Percentiles rank a stretch among this genome's conserved stretches.
Evolutionary conservation across 2,113 vertebrate genomes (phyloP).

Genomic region (Castor canadensis): DNA sequence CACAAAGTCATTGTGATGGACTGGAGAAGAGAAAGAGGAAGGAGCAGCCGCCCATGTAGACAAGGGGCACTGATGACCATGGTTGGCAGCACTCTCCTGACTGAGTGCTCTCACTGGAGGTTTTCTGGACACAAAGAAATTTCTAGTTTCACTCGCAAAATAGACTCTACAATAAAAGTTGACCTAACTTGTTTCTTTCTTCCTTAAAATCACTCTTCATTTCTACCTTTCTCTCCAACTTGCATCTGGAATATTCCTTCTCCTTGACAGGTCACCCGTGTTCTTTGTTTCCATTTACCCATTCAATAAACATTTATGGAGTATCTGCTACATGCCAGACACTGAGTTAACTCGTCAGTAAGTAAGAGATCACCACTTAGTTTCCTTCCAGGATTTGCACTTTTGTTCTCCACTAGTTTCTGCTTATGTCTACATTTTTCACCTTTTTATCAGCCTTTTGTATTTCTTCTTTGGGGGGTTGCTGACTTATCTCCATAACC

Average conservation of each 20-base stretch:
- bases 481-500: neutral
- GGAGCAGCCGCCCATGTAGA: neutral
- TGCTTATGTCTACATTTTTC: neutral
- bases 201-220: neutral
- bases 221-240: neutral
- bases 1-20: neutral
- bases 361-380: neutral
- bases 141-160: neutral
- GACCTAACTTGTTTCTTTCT: neutral
- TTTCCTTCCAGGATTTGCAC: neutral
- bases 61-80: neutral
- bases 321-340: neutral
- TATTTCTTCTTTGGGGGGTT: neutral
- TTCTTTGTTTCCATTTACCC: neutral
- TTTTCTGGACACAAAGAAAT: neutral
- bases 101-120: accelerated
- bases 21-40: too few species aligned
- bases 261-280: neutral
- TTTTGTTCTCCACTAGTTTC: neutral
- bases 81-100: neutral
- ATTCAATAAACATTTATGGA: neutral
- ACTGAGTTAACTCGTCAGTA: neutral
- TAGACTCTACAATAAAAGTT: neutral
- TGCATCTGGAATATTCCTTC: neutral
- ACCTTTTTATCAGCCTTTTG: neutral